Conservation (phyloP, 2,888 invertebrate genomes). For the Cryptocephalus primarius region DNA sequence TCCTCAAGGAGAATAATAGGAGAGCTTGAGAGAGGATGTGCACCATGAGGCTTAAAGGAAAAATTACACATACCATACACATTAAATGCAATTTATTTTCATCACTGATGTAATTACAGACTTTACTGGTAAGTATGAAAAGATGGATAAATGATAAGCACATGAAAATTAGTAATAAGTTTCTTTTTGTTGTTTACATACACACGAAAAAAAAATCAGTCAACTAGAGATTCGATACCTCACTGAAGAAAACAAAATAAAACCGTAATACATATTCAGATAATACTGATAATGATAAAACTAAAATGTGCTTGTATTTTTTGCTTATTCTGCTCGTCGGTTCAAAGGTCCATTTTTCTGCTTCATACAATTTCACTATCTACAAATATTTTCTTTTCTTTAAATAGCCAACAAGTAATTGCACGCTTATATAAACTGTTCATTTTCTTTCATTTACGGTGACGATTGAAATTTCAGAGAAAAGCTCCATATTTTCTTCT, state of each 20-base stretch:
- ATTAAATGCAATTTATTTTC: constrained; percentile 32
- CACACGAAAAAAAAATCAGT: constrained; percentile 21
- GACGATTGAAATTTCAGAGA: constrained; percentile 12
- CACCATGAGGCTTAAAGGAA: too few species aligned
- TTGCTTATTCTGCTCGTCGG: constrained; percentile 8
- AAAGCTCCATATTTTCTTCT: constrained; percentile 10
- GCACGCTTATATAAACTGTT: constrained; percentile 14
- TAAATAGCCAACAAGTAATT: constrained; percentile 16
- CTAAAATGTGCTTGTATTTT: constrained; percentile 22
- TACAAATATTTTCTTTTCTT: constrained; percentile 4
- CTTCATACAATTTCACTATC: constrained; percentile 15
- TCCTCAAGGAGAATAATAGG: too few species aligned
- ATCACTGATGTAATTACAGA: constrained; percentile 20
- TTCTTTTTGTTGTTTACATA: constrained; percentile 17
- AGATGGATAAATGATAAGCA: constrained; percentile 28
- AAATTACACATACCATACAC: constrained; percentile 10
- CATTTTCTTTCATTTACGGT: constrained; percentile 13
- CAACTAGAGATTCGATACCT: constrained; percentile 27
- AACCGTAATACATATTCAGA: constrained; percentile 22
- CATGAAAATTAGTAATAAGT: constrained; percentile 24
- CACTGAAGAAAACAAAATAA: constrained; percentile 14
- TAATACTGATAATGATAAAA: constrained; percentile 26
- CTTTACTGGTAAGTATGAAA: constrained; percentile 27
- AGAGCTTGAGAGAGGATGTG: too few species aligned
- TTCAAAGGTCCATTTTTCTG: constrained; percentile 23